phyloP scores from a whole-genome alignment of 2,888 invertebrate species.

The Panorpa germanica region DNA sequence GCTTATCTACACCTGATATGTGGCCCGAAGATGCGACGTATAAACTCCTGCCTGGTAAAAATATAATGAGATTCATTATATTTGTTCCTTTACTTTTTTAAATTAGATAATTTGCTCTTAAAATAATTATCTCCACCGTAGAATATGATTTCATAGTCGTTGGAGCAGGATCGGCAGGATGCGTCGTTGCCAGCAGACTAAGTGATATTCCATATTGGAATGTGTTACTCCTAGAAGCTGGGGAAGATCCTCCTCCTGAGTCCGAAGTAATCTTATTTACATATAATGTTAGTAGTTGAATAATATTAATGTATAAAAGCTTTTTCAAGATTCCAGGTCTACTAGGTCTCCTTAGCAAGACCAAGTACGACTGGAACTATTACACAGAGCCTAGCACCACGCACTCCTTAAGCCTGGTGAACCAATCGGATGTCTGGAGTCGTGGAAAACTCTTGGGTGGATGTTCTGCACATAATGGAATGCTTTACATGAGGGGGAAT shows the following conservation, averaged over 20 bases:
- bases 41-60: too few species aligned
- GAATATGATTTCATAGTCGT: constrained; percentile 38
- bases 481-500: constrained; percentile 83
- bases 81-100: too few species aligned
- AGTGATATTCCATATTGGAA: constrained; percentile 33
- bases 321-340: constrained; percentile 16
- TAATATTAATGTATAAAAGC: too few species aligned
- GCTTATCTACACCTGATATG: too few species aligned
- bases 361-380: constrained; percentile 18
- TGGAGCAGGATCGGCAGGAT: constrained; percentile 39
- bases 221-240: constrained; percentile 37
- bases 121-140: too few species aligned
- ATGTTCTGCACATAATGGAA: constrained; percentile 72
- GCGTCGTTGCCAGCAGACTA: constrained; percentile 37
- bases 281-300: too few species aligned
- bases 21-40: too few species aligned
- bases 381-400: constrained; percentile 15
- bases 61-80: too few species aligned
- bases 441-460: constrained; percentile 79
- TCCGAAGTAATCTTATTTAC: too few species aligned
- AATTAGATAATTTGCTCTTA: too few species aligned
- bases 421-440: too few species aligned
- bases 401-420: too few species aligned
- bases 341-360: constrained; percentile 15
- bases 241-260: constrained; percentile 56